A percentile compares a stretch with the other conserved stretches of the same genome.
phyloP scores from a whole-genome alignment of 2,113 vertebrate species.

The Anoplopoma fimbria region DNA sequence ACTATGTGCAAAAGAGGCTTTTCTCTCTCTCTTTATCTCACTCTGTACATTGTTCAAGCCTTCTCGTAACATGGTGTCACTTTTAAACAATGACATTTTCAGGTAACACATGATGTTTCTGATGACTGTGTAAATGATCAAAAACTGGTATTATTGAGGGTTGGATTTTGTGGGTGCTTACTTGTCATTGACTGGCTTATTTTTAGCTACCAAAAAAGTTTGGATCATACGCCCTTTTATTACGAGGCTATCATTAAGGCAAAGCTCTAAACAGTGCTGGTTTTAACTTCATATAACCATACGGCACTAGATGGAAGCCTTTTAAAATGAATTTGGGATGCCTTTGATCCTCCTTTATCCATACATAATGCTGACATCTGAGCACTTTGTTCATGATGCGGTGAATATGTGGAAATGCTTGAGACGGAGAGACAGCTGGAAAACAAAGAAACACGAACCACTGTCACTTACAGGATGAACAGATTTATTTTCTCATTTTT shows the following conservation, averaged over 20 bases:
- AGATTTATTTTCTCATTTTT: not conserved
- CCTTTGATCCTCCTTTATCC: constrained; percentile 64
- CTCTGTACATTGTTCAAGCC: not conserved
- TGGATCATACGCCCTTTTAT: constrained; percentile 46
- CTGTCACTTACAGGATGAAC: not conserved
- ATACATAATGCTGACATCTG: constrained; percentile 31
- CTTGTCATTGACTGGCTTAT: constrained; percentile 49
- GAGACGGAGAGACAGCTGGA: not conserved
- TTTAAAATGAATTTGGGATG: constrained; percentile 61
- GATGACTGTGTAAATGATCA: constrained; percentile 18
- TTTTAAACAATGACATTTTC: not conserved
- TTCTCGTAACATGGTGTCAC: not conserved
- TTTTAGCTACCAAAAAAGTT: constrained; percentile 41
- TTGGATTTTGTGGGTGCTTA: constrained; percentile 13
- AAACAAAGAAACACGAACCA: constrained; percentile 23
- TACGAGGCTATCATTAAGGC: constrained; percentile 39
- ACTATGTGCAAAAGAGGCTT: not conserved
- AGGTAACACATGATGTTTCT: not conserved
- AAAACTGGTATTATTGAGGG: constrained; percentile 2
- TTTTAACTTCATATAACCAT: constrained; percentile 60
- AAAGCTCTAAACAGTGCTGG: constrained; percentile 34
- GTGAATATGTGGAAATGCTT: constrained; percentile 19
- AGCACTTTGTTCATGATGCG: constrained; percentile 32
- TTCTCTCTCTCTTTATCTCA: not conserved
- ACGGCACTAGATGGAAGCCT: constrained; percentile 54